These are phyloP conservation scores for Eulemur coronatus DNA, from an alignment of 2,797 vertebrate species.

Conservation along the genomic window DNA sequence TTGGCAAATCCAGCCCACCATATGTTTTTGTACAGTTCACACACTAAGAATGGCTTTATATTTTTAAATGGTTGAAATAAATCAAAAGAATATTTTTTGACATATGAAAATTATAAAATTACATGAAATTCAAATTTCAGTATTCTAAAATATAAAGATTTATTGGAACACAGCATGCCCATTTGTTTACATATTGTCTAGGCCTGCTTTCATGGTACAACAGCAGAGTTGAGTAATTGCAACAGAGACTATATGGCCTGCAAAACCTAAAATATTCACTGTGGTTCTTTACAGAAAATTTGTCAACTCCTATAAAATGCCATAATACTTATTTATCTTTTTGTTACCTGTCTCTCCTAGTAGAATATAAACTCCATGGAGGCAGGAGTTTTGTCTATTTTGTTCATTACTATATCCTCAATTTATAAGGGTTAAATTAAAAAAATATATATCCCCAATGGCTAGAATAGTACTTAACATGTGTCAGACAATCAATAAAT, in stretches of 20 bases:
- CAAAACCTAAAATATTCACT: conserved; percentile 10
- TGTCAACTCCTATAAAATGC: neutral
- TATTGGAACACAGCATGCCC: neutral
- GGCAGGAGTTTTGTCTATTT: neutral
- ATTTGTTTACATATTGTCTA: neutral
- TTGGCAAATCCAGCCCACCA: neutral
- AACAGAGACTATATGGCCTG: neutral
- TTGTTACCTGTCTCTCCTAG: neutral
- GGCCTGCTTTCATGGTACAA: neutral
- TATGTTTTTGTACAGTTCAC: neutral
- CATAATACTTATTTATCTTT: conserved; percentile 1
- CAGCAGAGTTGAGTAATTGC: neutral
- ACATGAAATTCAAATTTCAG: conserved; percentile 3
- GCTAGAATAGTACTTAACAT: neutral
- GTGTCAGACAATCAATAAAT: neutral
- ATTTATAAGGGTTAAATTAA: neutral
- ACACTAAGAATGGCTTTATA: neutral
- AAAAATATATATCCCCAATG: neutral
- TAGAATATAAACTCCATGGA: neutral
- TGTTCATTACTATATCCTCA: neutral
- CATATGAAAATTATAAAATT: conserved; percentile 18
- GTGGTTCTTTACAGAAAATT: neutral
- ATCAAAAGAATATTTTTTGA: neutral
- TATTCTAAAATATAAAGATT: conserved; percentile 23
- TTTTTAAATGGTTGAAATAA: conserved; percentile 24